A percentile compares a stretch with the other conserved stretches of the same genome.
phyloP scores from a whole-genome alignment of 2,113 vertebrate species.

The Catagonus wagneri region DNA sequence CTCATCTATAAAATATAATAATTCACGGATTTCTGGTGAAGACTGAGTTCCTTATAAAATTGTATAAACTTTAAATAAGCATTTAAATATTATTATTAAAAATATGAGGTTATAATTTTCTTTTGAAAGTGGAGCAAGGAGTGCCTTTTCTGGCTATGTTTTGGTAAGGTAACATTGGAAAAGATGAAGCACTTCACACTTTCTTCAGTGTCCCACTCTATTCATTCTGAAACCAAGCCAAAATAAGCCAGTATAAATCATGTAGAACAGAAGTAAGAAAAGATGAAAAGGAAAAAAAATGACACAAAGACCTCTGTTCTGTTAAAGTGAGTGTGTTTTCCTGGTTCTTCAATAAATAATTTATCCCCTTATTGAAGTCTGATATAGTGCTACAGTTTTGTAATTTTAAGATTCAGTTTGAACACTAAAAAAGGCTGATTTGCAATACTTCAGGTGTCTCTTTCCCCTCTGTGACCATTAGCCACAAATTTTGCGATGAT shows the following conservation, averaged over 20 bases:
- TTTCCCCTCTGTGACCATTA: conserved; percentile 50
- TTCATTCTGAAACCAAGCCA: not conserved
- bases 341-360: conserved; percentile 2
- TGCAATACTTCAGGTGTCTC: conserved; percentile 11
- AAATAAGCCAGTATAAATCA: not conserved
- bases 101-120: not conserved
- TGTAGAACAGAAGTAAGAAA: not conserved
- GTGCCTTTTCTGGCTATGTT: not conserved
- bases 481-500: conserved; percentile 43
- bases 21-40: not conserved
- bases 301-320: not conserved
- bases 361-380: conserved; percentile 23
- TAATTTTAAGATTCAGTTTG: conserved; percentile 39
- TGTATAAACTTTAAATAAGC: not conserved
- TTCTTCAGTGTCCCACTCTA: not conserved
- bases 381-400: not conserved
- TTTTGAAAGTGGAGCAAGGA: not conserved
- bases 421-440: conserved; percentile 55
- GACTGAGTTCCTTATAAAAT: not conserved
- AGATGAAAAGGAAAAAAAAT: not conserved
- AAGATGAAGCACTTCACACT: not conserved
- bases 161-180: not conserved
- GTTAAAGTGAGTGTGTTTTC: not conserved
- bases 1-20: not conserved
- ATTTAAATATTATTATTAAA: conserved; percentile 24